Evolutionary conservation across 2,888 invertebrate species (phyloP).

Genomic region (Caradrina clavipalpis): DNA sequence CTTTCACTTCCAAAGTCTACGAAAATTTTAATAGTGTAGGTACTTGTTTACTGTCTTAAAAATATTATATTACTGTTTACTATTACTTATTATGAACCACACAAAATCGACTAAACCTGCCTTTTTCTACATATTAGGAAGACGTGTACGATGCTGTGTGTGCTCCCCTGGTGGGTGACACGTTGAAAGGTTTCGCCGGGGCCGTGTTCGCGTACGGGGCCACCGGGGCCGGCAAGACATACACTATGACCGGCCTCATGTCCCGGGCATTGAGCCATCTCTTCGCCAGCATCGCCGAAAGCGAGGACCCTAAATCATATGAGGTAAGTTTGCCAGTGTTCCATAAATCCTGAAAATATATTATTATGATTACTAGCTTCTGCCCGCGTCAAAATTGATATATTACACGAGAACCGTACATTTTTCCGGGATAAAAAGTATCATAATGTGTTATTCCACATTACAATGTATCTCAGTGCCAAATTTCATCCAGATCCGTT

Average conservation of each 20-base stretch:
- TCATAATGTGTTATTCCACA: too few relatives aligned
- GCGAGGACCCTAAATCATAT: slow-evolving; percentile 91
- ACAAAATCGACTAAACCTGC: not conserved
- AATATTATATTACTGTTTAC: too few relatives aligned
- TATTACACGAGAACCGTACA: too few relatives aligned
- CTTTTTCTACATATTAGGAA: slow-evolving; percentile 81
- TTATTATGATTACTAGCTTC: too few relatives aligned
- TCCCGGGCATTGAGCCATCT: slow-evolving; percentile 96
- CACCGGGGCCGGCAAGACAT: slow-evolving; percentile 97
- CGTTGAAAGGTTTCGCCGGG: slow-evolving; percentile 97
- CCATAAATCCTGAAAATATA: not conserved
- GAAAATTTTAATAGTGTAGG: too few relatives aligned
- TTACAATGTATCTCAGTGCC: too few relatives aligned
- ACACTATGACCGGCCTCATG: slow-evolving; percentile 98
- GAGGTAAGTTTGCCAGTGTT: slow-evolving; percentile 84
- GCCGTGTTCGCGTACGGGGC: slow-evolving; percentile 99
- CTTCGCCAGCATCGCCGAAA: slow-evolving; percentile 93
- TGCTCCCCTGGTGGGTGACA: slow-evolving; percentile 95
- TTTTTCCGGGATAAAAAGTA: too few relatives aligned
- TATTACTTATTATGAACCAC: too few relatives aligned
- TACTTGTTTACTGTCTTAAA: too few relatives aligned
- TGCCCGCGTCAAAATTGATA: too few relatives aligned
- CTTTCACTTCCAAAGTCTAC: too few relatives aligned
- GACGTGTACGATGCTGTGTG: slow-evolving; percentile 97
- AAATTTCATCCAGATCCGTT: too few relatives aligned